Evolutionary conservation across 2,113 vertebrate species (phyloP), one percentile per base, ranked within the genome.

Genomic region (Poecilia latipinna): DNA sequence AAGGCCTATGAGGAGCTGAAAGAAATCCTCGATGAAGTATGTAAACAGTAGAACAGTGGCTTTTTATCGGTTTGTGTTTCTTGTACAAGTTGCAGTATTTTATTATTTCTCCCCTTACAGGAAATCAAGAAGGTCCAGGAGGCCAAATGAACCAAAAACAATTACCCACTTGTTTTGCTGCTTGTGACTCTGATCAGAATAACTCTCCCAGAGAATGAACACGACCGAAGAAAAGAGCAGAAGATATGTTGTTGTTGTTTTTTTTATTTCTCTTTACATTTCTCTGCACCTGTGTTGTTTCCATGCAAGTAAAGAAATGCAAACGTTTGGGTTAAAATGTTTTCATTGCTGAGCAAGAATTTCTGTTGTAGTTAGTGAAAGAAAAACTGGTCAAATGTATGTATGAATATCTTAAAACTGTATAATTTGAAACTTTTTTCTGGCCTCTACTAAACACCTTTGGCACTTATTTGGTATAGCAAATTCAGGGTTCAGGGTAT

Each of bases 1-100:
- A 82, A 85, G 61, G 96, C 98, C n/a, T 99, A 99, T 37, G 85
- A 86, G 0, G 85, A 94, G 57, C 69, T 99, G 89, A 96, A 95
- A 90, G 93, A 86, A 61, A 80, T 93, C 17, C 96, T 99, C 22
- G 93, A 86, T 12, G 96, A 97, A 89, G 98, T 99, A 87, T 95
- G 96, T 48, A 39, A 48, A 75, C 70, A 1, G 11, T 28, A 19
- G 19, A 65, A 7, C 31, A 13, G 6, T 26, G 44, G 17, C 44
- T 32, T 51, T 13, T 13, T 39, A 37, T 64, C 75, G 32, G 3
- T 63, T 42, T 11, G 0, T 42, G 15, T 19, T 17, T 57, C 24
- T 57, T 39, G 1, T 7, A n/a, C 4, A 39, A 29, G 37, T 61
- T 70, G 8, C 42, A 68, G 10, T 51, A 22, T 22, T 37, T 57